Evolutionary conservation across 2,797 vertebrate species (phyloP), one percentile per base, ranked within the genome.

Genomic region (Botia kubotai): DNA sequence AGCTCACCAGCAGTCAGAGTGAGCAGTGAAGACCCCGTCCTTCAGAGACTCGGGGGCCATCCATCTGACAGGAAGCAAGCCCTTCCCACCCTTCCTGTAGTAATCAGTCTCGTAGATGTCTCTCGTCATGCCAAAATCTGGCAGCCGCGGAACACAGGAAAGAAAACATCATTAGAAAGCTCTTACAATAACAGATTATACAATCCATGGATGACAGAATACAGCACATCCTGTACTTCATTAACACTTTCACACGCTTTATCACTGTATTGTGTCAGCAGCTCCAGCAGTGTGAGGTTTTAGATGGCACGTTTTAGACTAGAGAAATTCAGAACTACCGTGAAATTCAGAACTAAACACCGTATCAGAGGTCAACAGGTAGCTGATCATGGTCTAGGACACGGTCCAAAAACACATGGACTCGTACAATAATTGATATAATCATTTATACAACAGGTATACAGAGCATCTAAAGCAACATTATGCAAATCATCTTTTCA

Each of bases 41-140:
- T 99, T 99, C 26, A 99, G 86, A 0, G 97, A 98, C 77, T 99
- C 97, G 0, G 97, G 97, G 0, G 97, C 96, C 97, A 99, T 99
- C 97, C 97, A 99, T 67, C 97, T 91, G 84, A 99, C 97, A 0
- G 97, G 97, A 76, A 99, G 93, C 78, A 99, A 93, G 0, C 97
- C 97, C 67, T 99, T 99, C 81, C 97, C 97, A 17, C 97, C 97
- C 83, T 99, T 99, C 43, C 97, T 93, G 90, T 99, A 99, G 91
- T 99, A 99, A 90, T 99, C 97, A 0, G 97, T 99, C 92, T 98
- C 97, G 0, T 98, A 98, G 92, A 99, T 98, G 89, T 99, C 97
- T 89, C 97, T 94, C 33, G 97, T 98, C 97, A 99, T 98, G 53
- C 97, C 97, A 0, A 98, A 99, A 86, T 99, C 97, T 98, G 26